Conservation (phyloP, 2,888 invertebrate genomes). For the Lasioglossum oenotherae region DNA sequence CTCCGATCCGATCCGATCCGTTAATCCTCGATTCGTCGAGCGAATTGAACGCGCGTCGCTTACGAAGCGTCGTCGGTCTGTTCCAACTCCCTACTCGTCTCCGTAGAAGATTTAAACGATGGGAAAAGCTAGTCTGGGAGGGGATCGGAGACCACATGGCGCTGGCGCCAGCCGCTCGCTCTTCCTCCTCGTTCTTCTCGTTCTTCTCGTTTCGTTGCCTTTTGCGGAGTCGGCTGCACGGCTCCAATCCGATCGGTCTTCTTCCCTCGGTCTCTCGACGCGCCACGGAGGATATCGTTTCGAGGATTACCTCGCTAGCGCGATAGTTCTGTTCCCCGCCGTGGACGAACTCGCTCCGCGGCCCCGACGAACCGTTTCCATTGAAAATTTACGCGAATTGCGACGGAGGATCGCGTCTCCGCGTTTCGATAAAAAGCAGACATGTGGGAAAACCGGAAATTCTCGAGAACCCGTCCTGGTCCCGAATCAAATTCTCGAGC, state of each 20-base stretch:
- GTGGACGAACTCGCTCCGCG: neutral
- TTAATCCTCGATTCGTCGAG: neutral
- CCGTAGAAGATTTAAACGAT: slow-evolving; percentile 21
- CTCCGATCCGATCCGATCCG: neutral
- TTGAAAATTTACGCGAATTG: neutral
- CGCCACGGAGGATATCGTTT: neutral
- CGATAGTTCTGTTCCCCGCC: neutral
- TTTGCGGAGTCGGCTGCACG: slow-evolving; percentile 63
- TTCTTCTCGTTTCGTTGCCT: slow-evolving; percentile 71
- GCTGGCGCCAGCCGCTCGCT: slow-evolving; percentile 74
- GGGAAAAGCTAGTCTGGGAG: slow-evolving; percentile 15
- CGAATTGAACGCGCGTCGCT: slow-evolving; percentile 3
- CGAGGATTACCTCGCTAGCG: neutral
- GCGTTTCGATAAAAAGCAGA: neutral
- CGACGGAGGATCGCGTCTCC: neutral
- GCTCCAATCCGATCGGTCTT: slow-evolving; percentile 20
- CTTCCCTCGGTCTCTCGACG: neutral
- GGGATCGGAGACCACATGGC: slow-evolving; percentile 70
- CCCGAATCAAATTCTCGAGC: too few relatives aligned
- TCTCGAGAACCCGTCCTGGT: too few relatives aligned
- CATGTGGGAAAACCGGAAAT: neutral
- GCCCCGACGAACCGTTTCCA: neutral
- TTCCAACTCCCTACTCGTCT: slow-evolving; percentile 12
- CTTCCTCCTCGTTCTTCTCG: slow-evolving; percentile 33
- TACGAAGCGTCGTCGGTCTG: neutral